Base-by-base conservation (phyloP, 1,140 invertebrate species). In the Adoxophyes honmai region DNA sequence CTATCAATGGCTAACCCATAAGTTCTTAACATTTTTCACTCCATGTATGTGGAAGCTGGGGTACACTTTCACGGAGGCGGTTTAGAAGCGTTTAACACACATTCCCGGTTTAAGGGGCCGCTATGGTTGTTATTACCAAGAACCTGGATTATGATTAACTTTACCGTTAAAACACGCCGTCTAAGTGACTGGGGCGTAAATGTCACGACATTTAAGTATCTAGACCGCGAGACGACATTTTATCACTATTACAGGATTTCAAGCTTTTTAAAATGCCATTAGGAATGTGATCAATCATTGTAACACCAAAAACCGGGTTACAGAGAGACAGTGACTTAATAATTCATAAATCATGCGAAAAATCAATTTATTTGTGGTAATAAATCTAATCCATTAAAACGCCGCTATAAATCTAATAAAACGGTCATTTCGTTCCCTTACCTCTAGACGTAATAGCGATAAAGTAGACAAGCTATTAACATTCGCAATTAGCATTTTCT, bases 91-190 rank as follows among this genome's bases (percentile, higher is more conserved):
- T 68, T 72, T 71, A 75, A 75, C 64, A 68, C 56, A 68, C 70
- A 78, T 82, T 75, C 75, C 72, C 62, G 21, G 59, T 69, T 66
- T 73, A 72, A 68, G 66, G 61, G 66, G 70, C 66, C 67, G 37
- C 66, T 54, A 38, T 0, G 15, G 39, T 60, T 34, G 44, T 69
- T 68, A 66, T 37, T 58, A 38, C 55, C 59, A 68, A 74, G 69
- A 65, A 59, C 62, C 57, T 62, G 66, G 70, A 70, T 74, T 77
- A 77, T 77, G 77, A 81, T 75, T 68, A 58, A 52, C 58, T 55
- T 58, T 71, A 73, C 73, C 75, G 72, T 84, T 75, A 78, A 52
- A 44, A 60, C 62, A 64, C 62, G 66, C 54, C 64, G 62, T 62
- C 57, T 63, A 64, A 69, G 66, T 68, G 63, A 66, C 64, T 48